Conservation (phyloP, 2,113 vertebrate genomes). For the Crotalus horridus region DNA sequence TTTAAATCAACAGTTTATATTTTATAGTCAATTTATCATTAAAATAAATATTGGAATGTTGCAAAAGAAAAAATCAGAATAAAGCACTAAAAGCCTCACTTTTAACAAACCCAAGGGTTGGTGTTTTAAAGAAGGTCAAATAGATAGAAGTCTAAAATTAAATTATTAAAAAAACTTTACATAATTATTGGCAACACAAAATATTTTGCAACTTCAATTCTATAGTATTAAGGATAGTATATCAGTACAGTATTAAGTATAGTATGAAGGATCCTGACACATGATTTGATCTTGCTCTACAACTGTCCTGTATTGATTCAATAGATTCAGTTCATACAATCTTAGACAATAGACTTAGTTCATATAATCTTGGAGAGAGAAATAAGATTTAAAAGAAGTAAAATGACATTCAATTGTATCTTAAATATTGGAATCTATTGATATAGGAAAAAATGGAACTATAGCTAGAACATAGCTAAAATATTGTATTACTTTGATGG, state of each 20-base stretch:
- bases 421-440: background rate
- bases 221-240: background rate
- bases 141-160: too few relatives aligned
- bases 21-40: too few relatives aligned
- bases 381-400: background rate
- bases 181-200: too few relatives aligned
- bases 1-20: too few relatives aligned
- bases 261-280: background rate
- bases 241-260: background rate
- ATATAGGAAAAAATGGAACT: background rate
- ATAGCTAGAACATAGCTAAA: background rate
- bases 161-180: too few relatives aligned
- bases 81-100: too few relatives aligned
- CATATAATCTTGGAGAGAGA: background rate
- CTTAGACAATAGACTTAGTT: background rate
- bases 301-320: background rate
- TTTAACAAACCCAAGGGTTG: too few relatives aligned
- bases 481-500: background rate
- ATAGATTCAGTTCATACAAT: background rate
- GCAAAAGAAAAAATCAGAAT: too few relatives aligned
- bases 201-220: too few relatives aligned
- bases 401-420: background rate
- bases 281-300: background rate
- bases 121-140: too few relatives aligned
- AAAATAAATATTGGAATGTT: too few relatives aligned